These are phyloP conservation scores for Actinemys pallida DNA, from an alignment of 2,113 vertebrate species.

Conservation along the genomic window DNA sequence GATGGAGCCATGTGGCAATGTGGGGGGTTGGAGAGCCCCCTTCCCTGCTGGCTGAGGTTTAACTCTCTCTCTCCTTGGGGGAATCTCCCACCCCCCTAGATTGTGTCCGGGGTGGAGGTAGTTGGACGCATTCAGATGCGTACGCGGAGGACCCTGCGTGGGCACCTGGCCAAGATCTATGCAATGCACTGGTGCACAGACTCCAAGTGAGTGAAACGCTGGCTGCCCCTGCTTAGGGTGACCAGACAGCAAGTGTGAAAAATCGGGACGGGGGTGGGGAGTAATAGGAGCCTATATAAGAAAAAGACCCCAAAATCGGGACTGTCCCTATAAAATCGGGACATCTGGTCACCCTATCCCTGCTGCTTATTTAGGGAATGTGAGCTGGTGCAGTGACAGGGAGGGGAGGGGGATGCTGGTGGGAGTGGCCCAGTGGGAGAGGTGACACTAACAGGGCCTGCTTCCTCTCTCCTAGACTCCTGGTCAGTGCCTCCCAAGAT, in stretches of 20 bases:
- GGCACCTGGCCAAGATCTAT: conserved; percentile 97
- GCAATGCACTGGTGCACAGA: conserved; percentile 96
- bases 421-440: background rate
- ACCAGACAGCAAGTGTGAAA: too few relatives aligned
- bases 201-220: conserved; percentile 84
- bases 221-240: background rate
- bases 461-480: conserved; percentile 81
- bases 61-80: background rate
- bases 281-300: too few relatives aligned
- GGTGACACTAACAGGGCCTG: background rate
- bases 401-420: background rate
- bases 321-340: too few relatives aligned
- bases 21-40: background rate
- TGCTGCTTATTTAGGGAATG: background rate
- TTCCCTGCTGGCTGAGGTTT: background rate
- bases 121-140: conserved; percentile 92
- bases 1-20: background rate
- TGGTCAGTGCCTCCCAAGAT: conserved; percentile 97
- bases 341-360: too few relatives aligned
- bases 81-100: conserved; percentile 68
- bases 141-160: conserved; percentile 92
- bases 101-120: conserved; percentile 81
- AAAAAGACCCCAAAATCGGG: too few relatives aligned
- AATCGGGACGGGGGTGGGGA: too few relatives aligned
- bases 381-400: background rate